A percentile compares a stretch with the other conserved stretches of the same genome.
Conservation (phyloP, 1,140 invertebrate genomes). For the Ylistrum balloti region DNA sequence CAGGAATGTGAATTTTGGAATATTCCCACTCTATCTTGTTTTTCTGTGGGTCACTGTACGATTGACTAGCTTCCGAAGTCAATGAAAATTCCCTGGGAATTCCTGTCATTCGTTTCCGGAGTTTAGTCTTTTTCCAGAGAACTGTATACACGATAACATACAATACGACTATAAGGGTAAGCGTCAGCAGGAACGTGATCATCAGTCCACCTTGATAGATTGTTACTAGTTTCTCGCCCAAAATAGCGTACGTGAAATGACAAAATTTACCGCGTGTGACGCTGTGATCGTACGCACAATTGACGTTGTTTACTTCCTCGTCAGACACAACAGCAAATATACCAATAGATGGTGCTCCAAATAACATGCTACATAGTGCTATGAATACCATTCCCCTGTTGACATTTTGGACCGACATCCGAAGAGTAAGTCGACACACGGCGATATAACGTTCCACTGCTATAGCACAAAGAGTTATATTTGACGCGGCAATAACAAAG, state of each 20-base stretch:
- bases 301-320: constrained; percentile 59
- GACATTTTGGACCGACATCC: constrained; percentile 65
- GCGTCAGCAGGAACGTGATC: constrained; percentile 63
- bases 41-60: neutral
- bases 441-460: constrained; percentile 72
- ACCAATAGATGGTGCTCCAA: constrained; percentile 68
- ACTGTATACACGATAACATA: constrained; percentile 71
- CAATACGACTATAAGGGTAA: constrained; percentile 69
- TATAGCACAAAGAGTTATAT: constrained; percentile 73
- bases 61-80: constrained; percentile 26
- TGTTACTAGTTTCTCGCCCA: constrained; percentile 60
- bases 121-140: constrained; percentile 70
- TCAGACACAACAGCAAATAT: constrained; percentile 71
- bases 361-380: constrained; percentile 60
- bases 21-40: neutral
- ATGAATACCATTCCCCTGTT: constrained; percentile 69
- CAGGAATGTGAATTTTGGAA: neutral
- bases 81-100: constrained; percentile 41
- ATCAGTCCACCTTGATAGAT: constrained; percentile 70
- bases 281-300: constrained; percentile 65
- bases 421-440: constrained; percentile 63
- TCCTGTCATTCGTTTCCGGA: constrained; percentile 48
- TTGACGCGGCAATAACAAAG: constrained; percentile 67
- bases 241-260: constrained; percentile 71
- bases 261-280: constrained; percentile 59